Percentiles rank a stretch among this genome's conserved stretches.
phyloP scores from a whole-genome alignment of 2,888 invertebrate species.

The Melitaea athalia region DNA sequence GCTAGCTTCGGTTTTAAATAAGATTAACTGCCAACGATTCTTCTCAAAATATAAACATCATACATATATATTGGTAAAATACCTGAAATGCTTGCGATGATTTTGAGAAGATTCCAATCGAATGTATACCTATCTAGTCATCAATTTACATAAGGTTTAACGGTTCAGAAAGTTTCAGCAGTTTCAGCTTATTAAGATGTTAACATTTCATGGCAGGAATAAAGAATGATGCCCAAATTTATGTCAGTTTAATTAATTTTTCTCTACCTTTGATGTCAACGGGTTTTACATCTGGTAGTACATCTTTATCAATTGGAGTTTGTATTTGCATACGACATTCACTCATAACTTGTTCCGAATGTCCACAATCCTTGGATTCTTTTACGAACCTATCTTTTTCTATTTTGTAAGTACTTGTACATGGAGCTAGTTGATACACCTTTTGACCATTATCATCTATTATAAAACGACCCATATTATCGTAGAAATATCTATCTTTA shows the following conservation, averaged over 20 bases:
- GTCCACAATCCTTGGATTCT: constrained; percentile 56
- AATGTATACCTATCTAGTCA: too few relatives aligned
- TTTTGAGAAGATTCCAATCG: too few relatives aligned
- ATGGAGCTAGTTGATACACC: constrained; percentile 57
- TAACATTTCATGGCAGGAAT: too few relatives aligned
- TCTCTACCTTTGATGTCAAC: constrained; percentile 49
- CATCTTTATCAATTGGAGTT: constrained; percentile 45
- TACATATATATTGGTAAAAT: too few relatives aligned
- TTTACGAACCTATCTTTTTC: constrained; percentile 49
- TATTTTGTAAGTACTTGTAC: constrained; percentile 58
- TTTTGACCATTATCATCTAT: constrained; percentile 49
- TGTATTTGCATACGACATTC: constrained; percentile 50
- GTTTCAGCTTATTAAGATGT: too few relatives aligned
- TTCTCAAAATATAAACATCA: too few relatives aligned
- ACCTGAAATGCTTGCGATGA: too few relatives aligned
- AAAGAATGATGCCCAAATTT: too few relatives aligned
- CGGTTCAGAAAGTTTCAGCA: too few relatives aligned
- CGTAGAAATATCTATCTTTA: constrained; percentile 53
- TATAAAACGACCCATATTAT: constrained; percentile 58
- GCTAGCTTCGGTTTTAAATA: too few relatives aligned
- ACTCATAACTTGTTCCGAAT: constrained; percentile 46
- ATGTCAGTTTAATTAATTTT: neutral
- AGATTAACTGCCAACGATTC: too few relatives aligned
- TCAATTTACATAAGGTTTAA: too few relatives aligned
- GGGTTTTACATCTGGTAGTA: constrained; percentile 49